Evolutionary conservation across 2,888 invertebrate species (phyloP).

Genomic region (Cephus nigrinus): DNA sequence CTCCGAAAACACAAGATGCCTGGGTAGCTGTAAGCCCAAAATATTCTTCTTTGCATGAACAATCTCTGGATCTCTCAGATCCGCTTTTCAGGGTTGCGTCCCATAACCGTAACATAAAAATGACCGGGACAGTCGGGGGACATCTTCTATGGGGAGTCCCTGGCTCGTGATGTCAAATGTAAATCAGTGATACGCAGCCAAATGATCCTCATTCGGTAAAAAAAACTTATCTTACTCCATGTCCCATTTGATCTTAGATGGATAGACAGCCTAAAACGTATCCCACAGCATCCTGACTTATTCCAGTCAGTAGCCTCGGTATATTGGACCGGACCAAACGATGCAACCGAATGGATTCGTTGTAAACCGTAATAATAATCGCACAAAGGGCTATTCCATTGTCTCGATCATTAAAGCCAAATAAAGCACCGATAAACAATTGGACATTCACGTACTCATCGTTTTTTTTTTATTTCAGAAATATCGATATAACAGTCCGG

Average conservation of each 20-base stretch:
- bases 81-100: neutral
- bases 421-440: neutral
- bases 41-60: neutral
- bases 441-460: neutral
- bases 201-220: constrained; percentile 35
- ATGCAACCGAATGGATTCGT: neutral
- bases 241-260: neutral
- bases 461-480: neutral
- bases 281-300: neutral
- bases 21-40: neutral
- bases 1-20: neutral
- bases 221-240: constrained; percentile 10
- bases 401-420: neutral
- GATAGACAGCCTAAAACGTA: neutral
- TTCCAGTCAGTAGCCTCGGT: neutral
- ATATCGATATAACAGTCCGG: neutral
- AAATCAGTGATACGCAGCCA: constrained; percentile 39
- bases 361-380: neutral
- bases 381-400: neutral
- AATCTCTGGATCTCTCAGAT: neutral
- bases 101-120: neutral
- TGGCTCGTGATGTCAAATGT: constrained; percentile 34
- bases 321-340: neutral
- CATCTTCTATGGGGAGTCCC: neutral
- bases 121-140: neutral